phyloP scores from a whole-genome alignment of 1,140 invertebrate genomes.

The Diorhabda elongata region DNA sequence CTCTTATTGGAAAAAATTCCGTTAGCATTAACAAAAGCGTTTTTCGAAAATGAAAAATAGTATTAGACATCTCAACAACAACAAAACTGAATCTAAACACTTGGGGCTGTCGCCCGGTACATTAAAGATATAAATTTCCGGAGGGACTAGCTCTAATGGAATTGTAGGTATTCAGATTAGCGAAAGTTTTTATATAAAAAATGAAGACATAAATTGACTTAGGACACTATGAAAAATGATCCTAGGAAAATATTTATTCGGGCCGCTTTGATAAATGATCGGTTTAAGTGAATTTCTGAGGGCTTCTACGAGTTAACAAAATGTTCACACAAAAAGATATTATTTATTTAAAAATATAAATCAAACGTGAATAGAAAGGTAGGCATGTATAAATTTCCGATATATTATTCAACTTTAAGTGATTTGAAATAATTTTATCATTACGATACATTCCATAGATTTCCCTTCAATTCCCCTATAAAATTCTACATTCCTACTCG shows the following conservation, averaged over 20 bases:
- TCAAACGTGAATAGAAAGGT: background rate
- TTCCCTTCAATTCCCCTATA: too few species aligned
- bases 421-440: too few species aligned
- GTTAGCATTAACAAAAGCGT: too few species aligned
- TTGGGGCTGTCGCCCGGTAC: background rate
- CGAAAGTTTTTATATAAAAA: background rate
- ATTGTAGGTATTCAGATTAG: slow-evolving; percentile 2
- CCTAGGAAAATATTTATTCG: background rate
- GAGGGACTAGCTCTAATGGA: background rate
- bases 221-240: background rate
- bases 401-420: too few species aligned
- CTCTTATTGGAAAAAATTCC: too few species aligned
- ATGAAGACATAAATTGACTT: slow-evolving; percentile 2
- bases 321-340: background rate
- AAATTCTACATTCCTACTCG: too few species aligned
- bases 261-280: background rate
- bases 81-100: too few species aligned
- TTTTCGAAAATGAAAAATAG: too few species aligned
- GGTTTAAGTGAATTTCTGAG: slow-evolving; percentile 2
- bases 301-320: background rate
- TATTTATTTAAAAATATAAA: slow-evolving; percentile 1
- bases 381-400: too few species aligned
- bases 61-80: too few species aligned
- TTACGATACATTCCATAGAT: too few species aligned
- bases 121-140: background rate